phyloP scores from a whole-genome alignment of 2,888 invertebrate genomes.

The Drosophila gaucha region DNA sequence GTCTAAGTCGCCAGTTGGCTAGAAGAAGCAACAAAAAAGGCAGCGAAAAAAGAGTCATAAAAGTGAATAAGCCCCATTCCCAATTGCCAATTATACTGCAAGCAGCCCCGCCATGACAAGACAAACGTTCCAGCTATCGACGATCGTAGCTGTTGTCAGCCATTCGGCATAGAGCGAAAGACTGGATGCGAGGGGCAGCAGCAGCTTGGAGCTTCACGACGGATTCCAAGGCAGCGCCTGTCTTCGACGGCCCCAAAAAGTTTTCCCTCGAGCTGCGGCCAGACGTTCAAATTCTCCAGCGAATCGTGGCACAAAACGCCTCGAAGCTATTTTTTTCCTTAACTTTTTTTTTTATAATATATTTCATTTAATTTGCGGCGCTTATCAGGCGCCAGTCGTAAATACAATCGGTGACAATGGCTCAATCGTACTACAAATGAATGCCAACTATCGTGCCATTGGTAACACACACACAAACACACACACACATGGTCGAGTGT shows the following conservation, averaged over 20 bases:
- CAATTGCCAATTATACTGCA: slow-evolving; percentile 80
- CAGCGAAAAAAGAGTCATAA: slow-evolving; percentile 70
- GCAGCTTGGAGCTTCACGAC: slow-evolving; percentile 47
- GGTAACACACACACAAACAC: slow-evolving; percentile 12
- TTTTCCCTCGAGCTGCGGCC: slow-evolving; percentile 24
- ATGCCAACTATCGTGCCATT: slow-evolving; percentile 42
- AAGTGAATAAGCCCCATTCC: slow-evolving; percentile 72
- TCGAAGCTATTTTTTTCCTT: slow-evolving; percentile 23
- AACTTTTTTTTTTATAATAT: slow-evolving; percentile 58
- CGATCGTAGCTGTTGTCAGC: slow-evolving; percentile 71
- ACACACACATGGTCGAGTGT: not conserved
- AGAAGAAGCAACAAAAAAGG: too few relatives aligned
- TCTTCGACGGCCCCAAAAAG: slow-evolving; percentile 4
- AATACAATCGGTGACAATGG: slow-evolving; percentile 73
- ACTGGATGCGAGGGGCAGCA: not conserved
- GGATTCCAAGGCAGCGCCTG: slow-evolving; percentile 49
- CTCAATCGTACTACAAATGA: slow-evolving; percentile 61
- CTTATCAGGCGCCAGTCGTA: slow-evolving; percentile 80
- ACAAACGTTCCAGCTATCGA: slow-evolving; percentile 77
- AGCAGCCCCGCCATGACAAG: slow-evolving; percentile 57
- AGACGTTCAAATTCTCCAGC: slow-evolving; percentile 46
- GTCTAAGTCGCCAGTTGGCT: slow-evolving; percentile 34
- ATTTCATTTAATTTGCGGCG: slow-evolving; percentile 74
- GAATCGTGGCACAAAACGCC: slow-evolving; percentile 54
- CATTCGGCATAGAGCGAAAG: slow-evolving; percentile 42